A percentile compares a stretch with the other conserved stretches of the same genome.
Evolutionary conservation across 2,797 vertebrate genomes (phyloP).

Genomic region (Brachyrhaphis roseni): DNA sequence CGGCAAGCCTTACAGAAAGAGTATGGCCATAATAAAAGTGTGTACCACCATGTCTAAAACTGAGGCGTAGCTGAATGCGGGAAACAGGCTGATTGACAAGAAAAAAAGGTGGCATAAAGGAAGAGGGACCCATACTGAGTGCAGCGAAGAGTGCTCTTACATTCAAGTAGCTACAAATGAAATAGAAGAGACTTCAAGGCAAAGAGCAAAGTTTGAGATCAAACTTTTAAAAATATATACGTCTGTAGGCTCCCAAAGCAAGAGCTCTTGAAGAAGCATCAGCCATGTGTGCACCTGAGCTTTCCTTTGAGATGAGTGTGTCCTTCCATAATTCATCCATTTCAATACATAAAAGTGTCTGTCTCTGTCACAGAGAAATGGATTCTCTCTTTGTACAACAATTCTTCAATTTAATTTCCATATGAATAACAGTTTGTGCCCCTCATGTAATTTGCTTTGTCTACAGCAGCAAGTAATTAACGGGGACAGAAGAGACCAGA

Average conservation of each 20-base stretch:
- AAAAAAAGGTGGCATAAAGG: slow-evolving; percentile 29
- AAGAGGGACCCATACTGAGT: slow-evolving; percentile 10
- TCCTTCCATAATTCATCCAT: slow-evolving; percentile 8
- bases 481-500: slow-evolving; percentile 8
- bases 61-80: slow-evolving; percentile 13
- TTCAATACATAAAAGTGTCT: slow-evolving; percentile 4
- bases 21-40: slow-evolving; percentile 14
- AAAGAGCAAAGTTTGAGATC: slow-evolving; percentile 34
- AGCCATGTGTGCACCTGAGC: not conserved
- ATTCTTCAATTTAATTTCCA: slow-evolving; percentile 35
- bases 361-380: slow-evolving; percentile 7
- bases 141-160: slow-evolving; percentile 43
- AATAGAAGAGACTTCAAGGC: slow-evolving; percentile 55
- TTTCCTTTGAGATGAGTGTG: slow-evolving; percentile 8
- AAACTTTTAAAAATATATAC: slow-evolving; percentile 34
- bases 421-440: slow-evolving; percentile 28
- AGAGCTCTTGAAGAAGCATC: slow-evolving; percentile 34
- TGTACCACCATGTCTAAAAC: slow-evolving; percentile 2
- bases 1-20: not conserved
- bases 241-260: slow-evolving; percentile 7
- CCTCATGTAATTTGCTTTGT: not conserved
- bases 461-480: not conserved
- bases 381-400: not conserved
- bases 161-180: slow-evolving; percentile 49
- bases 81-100: slow-evolving; percentile 41